phyloP scores from a whole-genome alignment of 2,113 vertebrate species.

The Austrofundulus limnaeus region DNA sequence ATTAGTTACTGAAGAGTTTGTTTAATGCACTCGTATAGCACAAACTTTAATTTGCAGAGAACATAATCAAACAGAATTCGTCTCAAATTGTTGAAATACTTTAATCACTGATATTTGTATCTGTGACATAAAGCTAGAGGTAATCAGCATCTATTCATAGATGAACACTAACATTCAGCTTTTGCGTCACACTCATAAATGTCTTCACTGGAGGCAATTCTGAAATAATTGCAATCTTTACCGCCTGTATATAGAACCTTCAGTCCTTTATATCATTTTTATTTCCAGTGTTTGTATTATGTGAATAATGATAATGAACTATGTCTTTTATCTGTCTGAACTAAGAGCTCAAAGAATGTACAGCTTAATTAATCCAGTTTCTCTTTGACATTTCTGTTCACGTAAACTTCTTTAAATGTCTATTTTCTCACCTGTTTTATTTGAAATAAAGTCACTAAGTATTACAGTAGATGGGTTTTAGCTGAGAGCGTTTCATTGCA shows the following conservation, averaged over 20 bases:
- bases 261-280: conserved; percentile 12
- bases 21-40: not conserved
- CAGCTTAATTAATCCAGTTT: conserved; percentile 6
- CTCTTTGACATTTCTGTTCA: conserved; percentile 2
- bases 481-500: not conserved
- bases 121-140: conserved; percentile 17
- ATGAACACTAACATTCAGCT: conserved; percentile 17
- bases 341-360: conserved; percentile 19
- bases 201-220: conserved; percentile 38
- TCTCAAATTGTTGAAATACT: conserved; percentile 10
- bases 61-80: conserved; percentile 31
- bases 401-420: conserved; percentile 9
- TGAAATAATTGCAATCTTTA: conserved; percentile 34
- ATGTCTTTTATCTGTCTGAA: not conserved
- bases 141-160: conserved; percentile 9
- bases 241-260: conserved; percentile 43
- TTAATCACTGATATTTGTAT: conserved; percentile 35
- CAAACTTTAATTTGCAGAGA: conserved; percentile 12
- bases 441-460: conserved; percentile 64
- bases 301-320: too few species aligned
- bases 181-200: conserved; percentile 41
- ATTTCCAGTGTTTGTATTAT: conserved; percentile 10
- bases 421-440: conserved; percentile 21
- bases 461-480: conserved; percentile 21
- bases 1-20: not conserved